A percentile compares a stretch with the other conserved stretches of the same genome.
Conservation (phyloP, 2,113 vertebrate species). For the Sminthopsis crassicaudata region DNA sequence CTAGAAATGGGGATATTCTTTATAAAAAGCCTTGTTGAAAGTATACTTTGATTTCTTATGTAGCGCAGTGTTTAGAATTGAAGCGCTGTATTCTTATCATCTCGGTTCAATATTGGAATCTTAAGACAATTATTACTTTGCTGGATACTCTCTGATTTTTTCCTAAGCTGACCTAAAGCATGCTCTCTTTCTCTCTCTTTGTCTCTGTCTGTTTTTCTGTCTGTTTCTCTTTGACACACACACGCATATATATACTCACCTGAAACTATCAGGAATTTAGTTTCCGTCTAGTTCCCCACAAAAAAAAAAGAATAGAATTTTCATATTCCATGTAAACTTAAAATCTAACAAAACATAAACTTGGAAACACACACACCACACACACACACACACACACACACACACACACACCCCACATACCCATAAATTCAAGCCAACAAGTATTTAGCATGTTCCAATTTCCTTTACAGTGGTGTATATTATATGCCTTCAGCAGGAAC, state of each 20-base stretch:
- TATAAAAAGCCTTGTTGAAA: background rate
- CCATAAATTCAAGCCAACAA: background rate
- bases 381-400: too few relatives aligned
- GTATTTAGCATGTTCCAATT: too few relatives aligned
- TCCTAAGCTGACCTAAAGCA: background rate
- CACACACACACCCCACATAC: too few relatives aligned
- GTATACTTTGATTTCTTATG: background rate
- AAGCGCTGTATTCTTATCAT: background rate
- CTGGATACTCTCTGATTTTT: background rate
- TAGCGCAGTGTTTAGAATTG: background rate
- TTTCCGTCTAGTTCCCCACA: too few relatives aligned
- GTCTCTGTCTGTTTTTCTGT: too few relatives aligned
- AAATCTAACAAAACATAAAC: background rate
- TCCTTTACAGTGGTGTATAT: too few relatives aligned
- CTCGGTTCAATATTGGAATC: background rate
- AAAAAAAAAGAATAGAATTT: background rate
- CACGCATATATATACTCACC: conserved; percentile 11
- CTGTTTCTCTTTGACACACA: background rate
- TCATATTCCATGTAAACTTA: background rate
- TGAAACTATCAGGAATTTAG: too few relatives aligned
- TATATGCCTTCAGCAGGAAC: too few relatives aligned
- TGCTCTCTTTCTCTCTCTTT: too few relatives aligned
- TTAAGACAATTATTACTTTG: background rate
- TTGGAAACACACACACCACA: background rate
- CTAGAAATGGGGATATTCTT: background rate